These are phyloP conservation scores for Ariopsis seemanni DNA, from an alignment of 2,113 vertebrate genomes.

Conservation along the genomic window DNA sequence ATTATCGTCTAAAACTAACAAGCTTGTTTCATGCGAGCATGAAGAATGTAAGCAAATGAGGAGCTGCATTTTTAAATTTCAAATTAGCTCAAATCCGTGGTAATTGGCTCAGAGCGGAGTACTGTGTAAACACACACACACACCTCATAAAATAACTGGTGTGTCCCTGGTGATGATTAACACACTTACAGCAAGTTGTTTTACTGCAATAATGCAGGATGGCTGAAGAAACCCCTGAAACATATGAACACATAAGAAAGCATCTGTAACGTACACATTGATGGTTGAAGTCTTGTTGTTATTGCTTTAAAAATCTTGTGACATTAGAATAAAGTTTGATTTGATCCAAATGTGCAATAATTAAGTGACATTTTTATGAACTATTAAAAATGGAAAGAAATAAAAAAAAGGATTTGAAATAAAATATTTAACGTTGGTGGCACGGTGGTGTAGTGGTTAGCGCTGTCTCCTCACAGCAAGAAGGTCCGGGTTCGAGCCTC, in stretches of 20 bases:
- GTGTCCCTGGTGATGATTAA: background rate
- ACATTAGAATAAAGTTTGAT: background rate
- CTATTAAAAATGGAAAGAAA: background rate
- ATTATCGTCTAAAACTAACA: conserved; percentile 29
- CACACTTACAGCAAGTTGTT: conserved; percentile 1
- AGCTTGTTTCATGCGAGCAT: conserved; percentile 1
- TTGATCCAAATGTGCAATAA: background rate
- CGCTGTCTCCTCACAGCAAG: too few species aligned
- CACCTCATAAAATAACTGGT: background rate
- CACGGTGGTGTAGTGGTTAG: too few species aligned
- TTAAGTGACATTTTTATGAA: background rate
- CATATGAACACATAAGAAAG: background rate
- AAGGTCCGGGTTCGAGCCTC: too few species aligned
- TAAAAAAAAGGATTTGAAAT: background rate
- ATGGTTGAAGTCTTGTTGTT: background rate
- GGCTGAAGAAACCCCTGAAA: background rate
- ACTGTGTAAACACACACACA: background rate
- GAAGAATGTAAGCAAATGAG: conserved; percentile 10
- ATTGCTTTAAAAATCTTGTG: background rate
- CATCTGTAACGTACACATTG: background rate
- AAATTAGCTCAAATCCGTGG: conserved; percentile 4
- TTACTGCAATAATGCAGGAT: background rate
- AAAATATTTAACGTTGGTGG: background rate
- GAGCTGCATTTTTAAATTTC: background rate
- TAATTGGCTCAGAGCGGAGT: conserved; percentile 10